Percentiles rank a stretch among this genome's conserved stretches.
These are phyloP conservation scores for Bilobella aurantiaca DNA, from an alignment of 1,140 invertebrate genomes.

Conservation along the genomic window DNA sequence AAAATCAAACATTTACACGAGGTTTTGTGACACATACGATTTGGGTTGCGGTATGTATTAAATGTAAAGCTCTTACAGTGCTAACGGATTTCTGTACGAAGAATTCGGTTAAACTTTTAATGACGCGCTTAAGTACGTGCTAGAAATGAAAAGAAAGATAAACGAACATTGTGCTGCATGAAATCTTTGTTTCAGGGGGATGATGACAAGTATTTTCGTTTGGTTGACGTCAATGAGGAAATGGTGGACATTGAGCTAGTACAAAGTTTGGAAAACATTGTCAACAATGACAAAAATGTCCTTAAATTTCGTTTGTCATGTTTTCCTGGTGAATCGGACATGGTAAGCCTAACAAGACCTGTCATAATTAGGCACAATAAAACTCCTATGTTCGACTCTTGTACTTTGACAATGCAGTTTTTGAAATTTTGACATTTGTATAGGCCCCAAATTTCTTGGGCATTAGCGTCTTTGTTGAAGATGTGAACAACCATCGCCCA, in stretches of 20 bases:
- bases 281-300: conserved; percentile 68
- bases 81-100: too few species aligned
- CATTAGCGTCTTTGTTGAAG: conserved; percentile 69
- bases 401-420: background rate
- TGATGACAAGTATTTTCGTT: conserved; percentile 59
- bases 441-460: conserved; percentile 67
- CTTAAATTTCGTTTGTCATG: conserved; percentile 66
- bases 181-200: conserved; percentile 49
- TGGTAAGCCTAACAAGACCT: conserved; percentile 33
- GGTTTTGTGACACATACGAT: too few species aligned
- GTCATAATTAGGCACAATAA: background rate
- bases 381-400: background rate
- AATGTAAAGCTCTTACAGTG: too few species aligned
- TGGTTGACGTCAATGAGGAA: conserved; percentile 57
- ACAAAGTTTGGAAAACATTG: conserved; percentile 62
- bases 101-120: too few species aligned
- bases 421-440: too few species aligned
- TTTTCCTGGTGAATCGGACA: conserved; percentile 42
- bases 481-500: conserved; percentile 37
- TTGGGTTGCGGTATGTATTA: too few species aligned
- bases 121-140: too few species aligned
- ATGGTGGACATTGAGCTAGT: conserved; percentile 60
- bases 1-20: too few species aligned
- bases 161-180: too few species aligned
- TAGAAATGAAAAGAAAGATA: too few species aligned